A percentile compares a stretch with the other conserved stretches of the same genome.
Conservation (phyloP, 2,797 vertebrate genomes). For the Xenopus petersii region DNA sequence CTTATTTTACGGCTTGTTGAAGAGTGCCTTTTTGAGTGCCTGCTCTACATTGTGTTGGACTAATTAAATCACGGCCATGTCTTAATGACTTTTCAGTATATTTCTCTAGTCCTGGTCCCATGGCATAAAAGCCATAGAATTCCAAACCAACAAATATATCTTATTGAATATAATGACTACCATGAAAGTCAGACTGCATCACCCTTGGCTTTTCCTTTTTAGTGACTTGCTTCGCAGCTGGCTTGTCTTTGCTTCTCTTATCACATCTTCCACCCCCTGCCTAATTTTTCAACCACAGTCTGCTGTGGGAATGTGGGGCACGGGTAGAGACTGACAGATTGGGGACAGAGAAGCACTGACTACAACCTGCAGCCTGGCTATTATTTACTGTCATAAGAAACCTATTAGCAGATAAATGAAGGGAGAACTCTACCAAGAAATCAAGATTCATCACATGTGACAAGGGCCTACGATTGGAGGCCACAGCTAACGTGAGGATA, state of each 20-base stretch:
- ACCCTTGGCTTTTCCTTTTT: background rate
- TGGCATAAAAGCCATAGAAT: too few species aligned
- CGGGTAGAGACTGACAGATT: conserved; percentile 62
- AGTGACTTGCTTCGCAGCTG: background rate
- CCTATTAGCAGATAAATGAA: conserved; percentile 61
- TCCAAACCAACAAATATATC: too few species aligned
- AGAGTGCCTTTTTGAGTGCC: too few species aligned
- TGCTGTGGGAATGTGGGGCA: conserved; percentile 52
- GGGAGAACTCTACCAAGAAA: conserved; percentile 59
- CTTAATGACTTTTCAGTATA: too few species aligned
- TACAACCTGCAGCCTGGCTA: conserved; percentile 53
- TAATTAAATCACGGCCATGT: too few species aligned
- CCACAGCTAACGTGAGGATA: conserved; percentile 54
- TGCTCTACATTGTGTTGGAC: too few species aligned
- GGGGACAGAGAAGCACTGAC: conserved; percentile 50
- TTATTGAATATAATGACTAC: too few species aligned
- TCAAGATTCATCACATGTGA: conserved; percentile 67
- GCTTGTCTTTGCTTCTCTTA: background rate
- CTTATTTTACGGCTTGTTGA: too few species aligned
- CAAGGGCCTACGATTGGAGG: conserved; percentile 55
- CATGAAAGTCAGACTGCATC: too few species aligned
- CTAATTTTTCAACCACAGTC: conserved; percentile 14
- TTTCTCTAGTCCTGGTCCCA: too few species aligned
- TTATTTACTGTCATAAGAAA: conserved; percentile 60
- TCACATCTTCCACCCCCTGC: conserved; percentile 7